Base-by-base conservation (phyloP, 2,888 invertebrate species). In the Hoplodrina blanda region DNA sequence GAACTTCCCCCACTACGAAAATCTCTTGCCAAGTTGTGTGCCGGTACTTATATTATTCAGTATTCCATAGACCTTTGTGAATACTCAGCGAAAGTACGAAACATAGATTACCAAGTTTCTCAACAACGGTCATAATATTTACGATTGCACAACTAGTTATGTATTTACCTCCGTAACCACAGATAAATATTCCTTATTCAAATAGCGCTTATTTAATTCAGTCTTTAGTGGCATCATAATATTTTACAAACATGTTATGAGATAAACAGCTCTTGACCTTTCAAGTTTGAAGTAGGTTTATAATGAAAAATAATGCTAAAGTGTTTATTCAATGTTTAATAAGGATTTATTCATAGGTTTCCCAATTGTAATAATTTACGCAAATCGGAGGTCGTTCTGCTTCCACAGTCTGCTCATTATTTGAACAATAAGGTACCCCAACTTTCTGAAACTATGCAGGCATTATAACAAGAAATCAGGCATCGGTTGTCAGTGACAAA, bases 161-260 rank as follows among this genome's bases (percentile, higher is more conserved):
- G 13, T 73, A 25, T 79, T 79, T 57, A 73, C 44, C 25, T 19
- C 25, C 50, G 61, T 71, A 78, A 61, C 50, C 50, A 52, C 50
- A 56, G 30, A 74, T n/a, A 79, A 56, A 73, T 73, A 57, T 73
- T 19, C 50, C 52, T 74, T 79, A 44, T 63, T 20, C 73, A 74
- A 74, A 79, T 53, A 74, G 11, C 19, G 13, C 15, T 78, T 73
- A 54, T 78, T 73, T 71, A 71, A 78, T 73, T 71, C 49, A 13
- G 53, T 71, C 17, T 57, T 59, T 71, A 73, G 60, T 73, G 73
- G 65, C 80, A 62, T 76, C 69, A 76, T 80, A 76, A 76, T 76
- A 67, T 76, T 76, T 76, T 67, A 0, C 61, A 81, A 76, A 76
- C 69, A 76, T 54, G 61, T 78, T 60, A 53, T 49, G 62, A 49